Base-by-base conservation (phyloP, 2,113 vertebrate genomes). In the Phaethon lepturus region DNA sequence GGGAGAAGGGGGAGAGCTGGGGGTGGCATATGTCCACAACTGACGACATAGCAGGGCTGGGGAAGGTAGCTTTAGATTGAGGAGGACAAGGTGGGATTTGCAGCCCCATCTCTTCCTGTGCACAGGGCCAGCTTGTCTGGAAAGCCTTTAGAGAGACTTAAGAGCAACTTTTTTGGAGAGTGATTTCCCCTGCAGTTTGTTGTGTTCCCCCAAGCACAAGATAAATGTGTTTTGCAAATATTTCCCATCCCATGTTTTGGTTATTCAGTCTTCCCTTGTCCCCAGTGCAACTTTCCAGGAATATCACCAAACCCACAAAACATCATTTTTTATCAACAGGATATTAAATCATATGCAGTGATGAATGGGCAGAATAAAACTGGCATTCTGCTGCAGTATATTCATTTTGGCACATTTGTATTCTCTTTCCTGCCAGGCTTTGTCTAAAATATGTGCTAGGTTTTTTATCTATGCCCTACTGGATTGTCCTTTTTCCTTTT, bases 391-490 rank as follows among this genome's bases (percentile, higher is more conserved):
- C 7, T 79, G 84, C 63, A 88, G 22, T 49, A n/a, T 74, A 94
- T 97, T 97, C 31, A 96, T 97, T 97, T 92, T 97, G 47, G 20
- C 29, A 83, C 47, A 67, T 87, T 95, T 89, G 28, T 80, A 59
- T 92, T 68, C 56, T 52, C 15, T 96, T 82, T 94, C n/a, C 84
- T 94, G 66, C 56, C 81, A 94, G 38, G 47, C 52, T 97, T 71
- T 72, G 8, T 74, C 45, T 91, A 94, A 92, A 13, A 47, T 93
- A 80, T 62, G 7, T 89, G 38, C 44, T 79, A 67, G 58, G 28
- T 6, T 33, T 89, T 90, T 94, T 64, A 86, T 93, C 85, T 95
- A 75, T 85, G 24, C 16, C 62, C 66, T 85, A 19, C 25, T 26
- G n/a, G 26, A 50, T 79, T 94, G 45, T 68, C 78, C 45, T 52